Evolutionary conservation across 2,888 invertebrate genomes (phyloP).

Genomic region (Teinopalpus imperialis): DNA sequence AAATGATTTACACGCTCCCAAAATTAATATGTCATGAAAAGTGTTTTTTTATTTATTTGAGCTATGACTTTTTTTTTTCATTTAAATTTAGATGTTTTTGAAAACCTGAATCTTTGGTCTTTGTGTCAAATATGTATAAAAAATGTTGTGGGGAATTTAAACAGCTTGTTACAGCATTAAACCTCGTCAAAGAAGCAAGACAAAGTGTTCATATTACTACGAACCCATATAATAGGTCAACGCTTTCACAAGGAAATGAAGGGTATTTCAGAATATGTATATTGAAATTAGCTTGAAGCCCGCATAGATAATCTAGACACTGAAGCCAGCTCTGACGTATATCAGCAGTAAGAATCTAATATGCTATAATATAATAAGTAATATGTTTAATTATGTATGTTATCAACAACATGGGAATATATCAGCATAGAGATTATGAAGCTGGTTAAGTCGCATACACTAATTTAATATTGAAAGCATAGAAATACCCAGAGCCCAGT

Average conservation of each 20-base stretch:
- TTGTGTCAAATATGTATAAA: too few relatives aligned
- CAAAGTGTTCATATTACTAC: slow-evolving; percentile 16
- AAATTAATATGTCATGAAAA: too few relatives aligned
- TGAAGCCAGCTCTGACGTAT: slow-evolving; percentile 78
- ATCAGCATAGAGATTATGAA: slow-evolving; percentile 80
- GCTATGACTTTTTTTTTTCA: slow-evolving; percentile 25
- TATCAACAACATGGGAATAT: slow-evolving; percentile 76
- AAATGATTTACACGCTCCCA: slow-evolving; percentile 50
- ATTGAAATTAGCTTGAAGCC: slow-evolving; percentile 77
- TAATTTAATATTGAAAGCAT: slow-evolving; percentile 81
- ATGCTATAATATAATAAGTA: slow-evolving; percentile 64
- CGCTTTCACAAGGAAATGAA: slow-evolving; percentile 41
- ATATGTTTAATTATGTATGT: slow-evolving; percentile 59
- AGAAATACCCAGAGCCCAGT: slow-evolving; percentile 80
- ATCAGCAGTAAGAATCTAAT: slow-evolving; percentile 77
- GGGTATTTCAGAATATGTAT: slow-evolving; percentile 51
- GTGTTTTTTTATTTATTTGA: slow-evolving; percentile 18
- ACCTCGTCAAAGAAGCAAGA: slow-evolving; percentile 19
- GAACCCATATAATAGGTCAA: slow-evolving; percentile 15
- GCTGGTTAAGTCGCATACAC: slow-evolving; percentile 80
- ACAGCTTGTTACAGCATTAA: slow-evolving; percentile 10
- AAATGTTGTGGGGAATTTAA: slow-evolving; percentile 19
- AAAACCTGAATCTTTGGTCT: too few relatives aligned
- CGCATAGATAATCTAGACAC: slow-evolving; percentile 80
- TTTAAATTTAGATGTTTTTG: slow-evolving; percentile 1